These are phyloP conservation scores for Drosophila melanica DNA, from an alignment of 1,140 invertebrate species.

Conservation along the genomic window DNA sequence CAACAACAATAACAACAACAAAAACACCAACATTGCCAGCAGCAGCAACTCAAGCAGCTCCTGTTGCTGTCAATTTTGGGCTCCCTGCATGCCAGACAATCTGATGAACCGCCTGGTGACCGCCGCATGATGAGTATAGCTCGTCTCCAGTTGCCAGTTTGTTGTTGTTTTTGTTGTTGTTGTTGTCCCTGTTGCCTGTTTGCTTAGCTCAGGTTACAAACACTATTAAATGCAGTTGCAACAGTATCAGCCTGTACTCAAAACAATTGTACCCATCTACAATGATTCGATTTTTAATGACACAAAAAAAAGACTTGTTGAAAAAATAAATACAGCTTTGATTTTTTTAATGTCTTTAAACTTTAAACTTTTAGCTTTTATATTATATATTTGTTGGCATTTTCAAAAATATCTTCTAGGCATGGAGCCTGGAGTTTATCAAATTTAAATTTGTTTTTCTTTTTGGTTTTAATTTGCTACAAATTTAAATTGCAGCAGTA, in stretches of 20 bases:
- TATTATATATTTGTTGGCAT: background rate
- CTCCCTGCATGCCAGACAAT: conserved; percentile 59
- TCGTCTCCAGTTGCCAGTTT: conserved; percentile 41
- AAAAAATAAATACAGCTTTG: background rate
- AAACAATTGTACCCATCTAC: conserved; percentile 6
- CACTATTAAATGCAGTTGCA: conserved; percentile 19
- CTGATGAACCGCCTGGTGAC: conserved; percentile 41
- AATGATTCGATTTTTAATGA: conserved; percentile 1
- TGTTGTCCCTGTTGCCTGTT: conserved; percentile 8
- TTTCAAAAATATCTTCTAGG: no score
- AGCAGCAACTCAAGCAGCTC: conserved; percentile 44
- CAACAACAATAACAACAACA: conserved; percentile 4
- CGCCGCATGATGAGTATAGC: conserved; percentile 40
- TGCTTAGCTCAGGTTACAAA: conserved; percentile 30
- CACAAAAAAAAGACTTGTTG: background rate
- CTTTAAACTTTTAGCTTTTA: background rate
- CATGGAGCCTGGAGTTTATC: no score
- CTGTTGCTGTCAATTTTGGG: conserved; percentile 69
- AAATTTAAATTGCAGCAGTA: no score
- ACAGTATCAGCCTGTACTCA: conserved; percentile 4
- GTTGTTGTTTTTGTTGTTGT: conserved; percentile 14
- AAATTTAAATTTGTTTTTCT: no score
- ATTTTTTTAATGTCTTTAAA: background rate
- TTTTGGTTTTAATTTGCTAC: no score
- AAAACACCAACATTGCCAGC: conserved; percentile 25